A percentile compares a stretch with the other conserved stretches of the same genome.
Conservation (phyloP, 2,888 invertebrate species). For the Corythucha ciliata region DNA sequence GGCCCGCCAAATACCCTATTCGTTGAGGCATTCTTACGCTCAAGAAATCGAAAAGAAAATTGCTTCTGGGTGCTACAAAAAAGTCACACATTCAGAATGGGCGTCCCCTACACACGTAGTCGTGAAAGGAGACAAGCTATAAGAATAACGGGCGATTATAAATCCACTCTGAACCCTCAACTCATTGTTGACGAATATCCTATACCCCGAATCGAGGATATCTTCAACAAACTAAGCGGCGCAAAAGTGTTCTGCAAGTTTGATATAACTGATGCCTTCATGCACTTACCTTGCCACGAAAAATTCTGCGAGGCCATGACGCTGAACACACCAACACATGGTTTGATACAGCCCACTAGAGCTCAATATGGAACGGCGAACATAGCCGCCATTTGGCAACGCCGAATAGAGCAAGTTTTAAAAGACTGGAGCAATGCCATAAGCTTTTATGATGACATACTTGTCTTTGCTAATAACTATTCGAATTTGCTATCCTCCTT, state of each 20-base stretch:
- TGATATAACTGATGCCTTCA: constrained; percentile 12
- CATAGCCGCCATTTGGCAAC: constrained; percentile 32
- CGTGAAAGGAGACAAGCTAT: too few species aligned
- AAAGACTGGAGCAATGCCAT: background rate
- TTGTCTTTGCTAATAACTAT: too few species aligned
- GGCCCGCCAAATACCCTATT: constrained; percentile 13
- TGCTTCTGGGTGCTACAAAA: constrained; percentile 31
- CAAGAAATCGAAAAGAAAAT: constrained; percentile 16
- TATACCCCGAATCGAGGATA: constrained; percentile 16
- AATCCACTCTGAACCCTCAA: constrained; percentile 29
- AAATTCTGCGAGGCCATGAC: constrained; percentile 22
- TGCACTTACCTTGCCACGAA: constrained; percentile 19
- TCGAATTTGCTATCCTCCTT: too few species aligned
- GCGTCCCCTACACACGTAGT: constrained; percentile 30
- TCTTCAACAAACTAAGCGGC: constrained; percentile 13
- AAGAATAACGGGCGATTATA: constrained; percentile 31
- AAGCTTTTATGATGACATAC: too few species aligned
- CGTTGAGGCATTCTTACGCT: constrained; percentile 1
- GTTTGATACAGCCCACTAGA: constrained; percentile 17
- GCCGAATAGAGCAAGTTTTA: constrained; percentile 11
- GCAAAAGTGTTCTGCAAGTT: constrained; percentile 17
- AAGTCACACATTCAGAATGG: constrained; percentile 32
- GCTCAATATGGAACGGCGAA: constrained; percentile 25
- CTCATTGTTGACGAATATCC: constrained; percentile 17
- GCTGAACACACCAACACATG: constrained; percentile 28